Evolutionary conservation across 2,113 vertebrate species (phyloP).

Genomic region (Thomomys bottae): DNA sequence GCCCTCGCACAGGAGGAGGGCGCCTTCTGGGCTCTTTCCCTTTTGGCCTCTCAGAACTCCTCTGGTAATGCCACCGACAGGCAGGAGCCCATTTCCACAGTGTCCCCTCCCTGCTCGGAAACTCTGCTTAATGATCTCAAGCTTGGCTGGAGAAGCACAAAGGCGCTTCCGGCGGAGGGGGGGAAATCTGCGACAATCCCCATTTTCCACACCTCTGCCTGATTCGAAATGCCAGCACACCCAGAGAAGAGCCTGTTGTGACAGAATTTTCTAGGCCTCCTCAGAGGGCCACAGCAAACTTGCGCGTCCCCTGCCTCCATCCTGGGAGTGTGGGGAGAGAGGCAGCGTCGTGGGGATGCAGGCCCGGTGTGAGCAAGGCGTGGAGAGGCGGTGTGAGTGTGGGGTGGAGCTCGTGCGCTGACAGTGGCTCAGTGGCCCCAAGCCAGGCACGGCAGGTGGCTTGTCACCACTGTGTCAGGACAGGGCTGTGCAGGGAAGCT

Average conservation of each 20-base stretch:
- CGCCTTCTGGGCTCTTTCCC: fast-evolving
- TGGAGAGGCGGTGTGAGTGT: not conserved
- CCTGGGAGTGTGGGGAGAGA: not conserved
- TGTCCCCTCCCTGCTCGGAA: not conserved
- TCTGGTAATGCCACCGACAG: fast-evolving
- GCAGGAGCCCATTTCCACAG: fast-evolving
- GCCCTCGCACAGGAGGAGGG: fast-evolving
- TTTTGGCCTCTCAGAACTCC: not conserved
- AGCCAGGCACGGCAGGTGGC: fast-evolving
- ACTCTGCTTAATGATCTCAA: not conserved
- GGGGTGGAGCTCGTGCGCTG: too few relatives aligned
- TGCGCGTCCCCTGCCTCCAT: not conserved
- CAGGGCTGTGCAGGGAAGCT: too few relatives aligned
- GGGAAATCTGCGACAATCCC: not conserved
- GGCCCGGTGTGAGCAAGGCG: fast-evolving
- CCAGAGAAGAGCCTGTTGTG: not conserved
- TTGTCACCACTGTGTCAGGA: fast-evolving
- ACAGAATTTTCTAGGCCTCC: too few relatives aligned
- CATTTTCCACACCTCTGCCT: not conserved
- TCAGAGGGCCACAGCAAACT: fast-evolving
- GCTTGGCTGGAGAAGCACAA: not conserved
- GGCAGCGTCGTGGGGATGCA: not conserved
- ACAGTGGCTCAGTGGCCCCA: fast-evolving
- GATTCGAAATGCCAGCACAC: fast-evolving
- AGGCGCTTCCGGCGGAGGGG: not conserved